Evolutionary conservation across 2,888 invertebrate species (phyloP).

Genomic region (Lepidocyrtoides sp.): DNA sequence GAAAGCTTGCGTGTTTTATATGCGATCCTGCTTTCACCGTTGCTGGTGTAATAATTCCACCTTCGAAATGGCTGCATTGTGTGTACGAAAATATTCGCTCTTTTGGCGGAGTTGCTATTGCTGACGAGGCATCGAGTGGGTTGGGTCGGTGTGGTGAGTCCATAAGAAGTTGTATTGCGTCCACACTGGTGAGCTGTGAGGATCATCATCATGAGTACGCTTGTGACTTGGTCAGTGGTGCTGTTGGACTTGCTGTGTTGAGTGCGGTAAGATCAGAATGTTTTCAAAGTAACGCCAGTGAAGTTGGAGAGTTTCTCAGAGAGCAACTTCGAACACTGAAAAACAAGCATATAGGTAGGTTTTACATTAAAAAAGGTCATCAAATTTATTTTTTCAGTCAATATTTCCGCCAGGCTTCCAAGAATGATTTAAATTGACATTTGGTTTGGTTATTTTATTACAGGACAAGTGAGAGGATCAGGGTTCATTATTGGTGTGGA

Average conservation of each 20-base stretch:
- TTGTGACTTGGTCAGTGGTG: constrained; percentile 88
- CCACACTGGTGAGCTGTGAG: constrained; percentile 86
- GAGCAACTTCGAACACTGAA: constrained; percentile 87
- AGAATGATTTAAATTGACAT: background rate
- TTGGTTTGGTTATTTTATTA: constrained; percentile 4
- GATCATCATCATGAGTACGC: constrained; percentile 87
- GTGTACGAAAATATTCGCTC: constrained; percentile 87
- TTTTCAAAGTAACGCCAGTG: constrained; percentile 87
- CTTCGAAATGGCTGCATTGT: constrained; percentile 85
- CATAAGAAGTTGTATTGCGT: constrained; percentile 88
- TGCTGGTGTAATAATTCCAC: constrained; percentile 86
- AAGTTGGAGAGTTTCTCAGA: constrained; percentile 88
- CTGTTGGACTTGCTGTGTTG: constrained; percentile 88
- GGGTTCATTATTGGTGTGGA: constrained; percentile 89
- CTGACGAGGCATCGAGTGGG: constrained; percentile 89
- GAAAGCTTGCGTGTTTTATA: constrained; percentile 85
- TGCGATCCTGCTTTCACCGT: constrained; percentile 86
- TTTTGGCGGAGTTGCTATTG: constrained; percentile 88
- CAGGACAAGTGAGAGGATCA: constrained; percentile 89
- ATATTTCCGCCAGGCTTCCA: background rate
- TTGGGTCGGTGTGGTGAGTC: constrained; percentile 88
- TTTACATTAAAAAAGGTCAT: background rate
- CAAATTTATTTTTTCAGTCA: background rate
- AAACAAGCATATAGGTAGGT: constrained; percentile 86
- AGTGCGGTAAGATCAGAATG: constrained; percentile 88